phyloP scores from a whole-genome alignment of 2,113 vertebrate species.

The Phalacrocorax carbo region DNA sequence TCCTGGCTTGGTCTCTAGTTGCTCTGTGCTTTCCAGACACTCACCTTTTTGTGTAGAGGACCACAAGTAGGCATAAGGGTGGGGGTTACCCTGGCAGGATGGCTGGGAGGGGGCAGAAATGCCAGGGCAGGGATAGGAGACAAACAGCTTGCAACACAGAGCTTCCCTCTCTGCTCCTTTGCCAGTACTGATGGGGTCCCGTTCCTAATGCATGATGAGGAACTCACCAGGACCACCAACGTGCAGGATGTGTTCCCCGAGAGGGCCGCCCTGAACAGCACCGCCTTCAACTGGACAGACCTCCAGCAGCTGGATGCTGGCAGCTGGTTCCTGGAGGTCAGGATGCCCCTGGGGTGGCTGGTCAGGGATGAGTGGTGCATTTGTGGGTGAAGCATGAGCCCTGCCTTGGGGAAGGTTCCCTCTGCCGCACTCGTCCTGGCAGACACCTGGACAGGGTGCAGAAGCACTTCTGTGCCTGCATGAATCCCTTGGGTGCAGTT shows the following conservation, averaged over 20 bases:
- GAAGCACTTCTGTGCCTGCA: neutral
- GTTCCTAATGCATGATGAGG: constrained; percentile 91
- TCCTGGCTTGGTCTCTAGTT: neutral
- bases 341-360: neutral
- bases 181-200: constrained; percentile 77
- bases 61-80: neutral
- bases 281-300: constrained; percentile 78
- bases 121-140: neutral
- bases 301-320: constrained; percentile 85
- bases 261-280: constrained; percentile 41
- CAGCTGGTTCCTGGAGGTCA: constrained; percentile 92
- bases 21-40: neutral
- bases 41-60: neutral
- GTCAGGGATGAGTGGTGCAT: neutral
- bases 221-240: constrained; percentile 86
- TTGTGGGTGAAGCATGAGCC: neutral
- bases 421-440: neutral
- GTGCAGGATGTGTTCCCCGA: constrained; percentile 73
- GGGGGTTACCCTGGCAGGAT: neutral
- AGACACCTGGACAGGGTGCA: neutral
- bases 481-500: neutral
- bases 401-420: neutral
- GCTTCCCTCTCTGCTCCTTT: neutral
- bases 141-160: neutral
- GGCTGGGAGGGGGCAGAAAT: neutral